Evolutionary conservation across 1,140 invertebrate genomes (phyloP), one percentile per base, ranked within the genome.

Genomic region (Danaus plexippus): DNA sequence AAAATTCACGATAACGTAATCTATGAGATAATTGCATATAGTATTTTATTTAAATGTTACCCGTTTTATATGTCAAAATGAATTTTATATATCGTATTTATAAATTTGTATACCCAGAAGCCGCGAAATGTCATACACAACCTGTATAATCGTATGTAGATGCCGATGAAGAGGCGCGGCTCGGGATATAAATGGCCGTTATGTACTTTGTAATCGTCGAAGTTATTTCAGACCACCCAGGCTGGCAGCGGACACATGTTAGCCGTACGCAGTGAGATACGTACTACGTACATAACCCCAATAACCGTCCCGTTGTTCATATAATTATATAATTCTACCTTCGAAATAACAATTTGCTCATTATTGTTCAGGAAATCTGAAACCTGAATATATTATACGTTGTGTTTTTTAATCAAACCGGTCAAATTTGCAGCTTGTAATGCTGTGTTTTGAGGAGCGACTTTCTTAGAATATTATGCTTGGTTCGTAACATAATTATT

Each of bases 151-250:
- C 22, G 45, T 43, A 47, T 54, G 42, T 52, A 61, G 44, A 40
- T 32, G 10, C 43, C 45, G 45, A 57, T 22, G 42, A 63, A 63
- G 61, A 63, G 61, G 57, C 61, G 61, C 53, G 59, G 61, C 69
- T 53, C 60, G 54, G 63, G 54, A 65, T 69, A 67, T 57, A 62
- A 68, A 66, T 69, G 59, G 58, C 57, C 62, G 59, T 71, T 84
- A 81, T 84, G 67, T 78, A 74, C 66, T 70, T 69, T 65, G 61
- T 80, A 77, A 79, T 75, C 70, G 69, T 58, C 56, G 63, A 71
- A 63, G 54, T 73, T 73, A 75, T 74, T 77, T 59, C 66, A 64
- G 83, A 86, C 83, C 83, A 86, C 83, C 83, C 83, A 86, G 54
- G 77, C 66, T 43, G 73, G 56, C 69, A 57, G 52, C 47, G 51